Evolutionary conservation across 2,797 vertebrate species (phyloP), one percentile per base, ranked within the genome.

Genomic region (Gephyroberyx darwinii): DNA sequence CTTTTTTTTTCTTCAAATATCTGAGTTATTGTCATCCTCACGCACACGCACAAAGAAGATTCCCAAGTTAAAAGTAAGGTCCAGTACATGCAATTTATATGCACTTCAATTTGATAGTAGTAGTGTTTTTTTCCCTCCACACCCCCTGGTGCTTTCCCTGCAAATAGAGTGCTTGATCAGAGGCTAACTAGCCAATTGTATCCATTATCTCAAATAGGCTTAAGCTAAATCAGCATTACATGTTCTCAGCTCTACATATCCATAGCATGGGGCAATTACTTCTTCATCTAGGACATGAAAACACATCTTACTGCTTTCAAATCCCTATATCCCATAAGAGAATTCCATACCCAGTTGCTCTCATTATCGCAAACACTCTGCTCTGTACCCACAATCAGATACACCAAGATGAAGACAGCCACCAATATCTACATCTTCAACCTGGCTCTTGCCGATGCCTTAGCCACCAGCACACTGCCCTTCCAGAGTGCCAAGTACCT

Each of bases 351-450:
- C 9, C 47, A 16, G 35, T 54, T 67, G 63, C 55, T 77, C 39
- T 77, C 8, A 74, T 74, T 75, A 71, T 5, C 59, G 45, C 31
- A 39, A 77, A 51, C 62, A 7, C 22, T 71, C 54, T 76, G 22
- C 53, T 71, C 57, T 82, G 33, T 71, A 16, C 47, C 61, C 52
- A 45, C 84, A 58, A 74, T 47, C 86, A 98, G 97, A 89, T 98
- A 98, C 89, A 97, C 96, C 71, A 98, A 97, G 91, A 94, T 98
- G 96, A 98, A 98, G 88, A 98, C 96, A 0, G 96, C 96, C 80
- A 98, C 97, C 57, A 98, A 98, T 75, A 98, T 98, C 92, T 98
- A 98, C 92, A 98, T 98, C 91, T 98, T 98, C 90, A 98, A 98
- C 88, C 77, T 98, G 91, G 97, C 97, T 0, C 81, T 98, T 37